Percentiles rank a stretch among this genome's conserved stretches.
These are phyloP conservation scores for Chitala chitala DNA, from an alignment of 2,113 vertebrate species.

Conservation along the genomic window DNA sequence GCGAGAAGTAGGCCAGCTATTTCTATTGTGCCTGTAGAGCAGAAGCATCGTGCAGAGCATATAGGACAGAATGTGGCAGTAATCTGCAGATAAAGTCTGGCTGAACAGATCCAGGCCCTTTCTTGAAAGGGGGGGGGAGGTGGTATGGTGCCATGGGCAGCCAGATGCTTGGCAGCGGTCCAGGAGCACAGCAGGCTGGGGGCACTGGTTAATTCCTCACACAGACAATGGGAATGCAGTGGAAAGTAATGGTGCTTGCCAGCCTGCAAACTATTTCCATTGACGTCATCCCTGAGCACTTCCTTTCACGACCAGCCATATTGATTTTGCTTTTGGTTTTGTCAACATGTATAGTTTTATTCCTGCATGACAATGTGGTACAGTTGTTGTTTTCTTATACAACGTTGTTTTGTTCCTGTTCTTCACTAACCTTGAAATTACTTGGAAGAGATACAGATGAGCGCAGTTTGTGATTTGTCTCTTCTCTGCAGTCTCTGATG, in stretches of 20 bases:
- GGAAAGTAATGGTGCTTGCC: not conserved
- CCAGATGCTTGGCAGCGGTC: conserved; percentile 6
- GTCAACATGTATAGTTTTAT: too few species aligned
- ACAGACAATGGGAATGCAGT: not conserved
- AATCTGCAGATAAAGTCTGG: conserved; percentile 8
- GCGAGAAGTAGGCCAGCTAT: not conserved
- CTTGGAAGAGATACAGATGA: not conserved
- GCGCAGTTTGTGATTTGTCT: not conserved
- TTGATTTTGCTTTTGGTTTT: not conserved
- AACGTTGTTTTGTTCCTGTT: not conserved
- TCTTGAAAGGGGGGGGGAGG: not conserved
- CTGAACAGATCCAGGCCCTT: not conserved
- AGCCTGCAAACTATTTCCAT: not conserved
- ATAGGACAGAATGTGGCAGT: not conserved
- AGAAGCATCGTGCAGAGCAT: not conserved
- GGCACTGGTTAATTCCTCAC: conserved; percentile 4
- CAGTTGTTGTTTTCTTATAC: not conserved
- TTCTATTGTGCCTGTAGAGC: not conserved
- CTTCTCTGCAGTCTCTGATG: not conserved
- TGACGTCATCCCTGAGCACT: conserved; percentile 3
- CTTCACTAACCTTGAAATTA: not conserved
- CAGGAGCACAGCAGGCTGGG: not conserved
- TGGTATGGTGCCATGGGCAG: not conserved
- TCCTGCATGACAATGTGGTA: not conserved
- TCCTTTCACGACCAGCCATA: not conserved